These are phyloP conservation scores for Drosophila nebulosa DNA, from an alignment of 1,140 invertebrate genomes.

Conservation along the genomic window DNA sequence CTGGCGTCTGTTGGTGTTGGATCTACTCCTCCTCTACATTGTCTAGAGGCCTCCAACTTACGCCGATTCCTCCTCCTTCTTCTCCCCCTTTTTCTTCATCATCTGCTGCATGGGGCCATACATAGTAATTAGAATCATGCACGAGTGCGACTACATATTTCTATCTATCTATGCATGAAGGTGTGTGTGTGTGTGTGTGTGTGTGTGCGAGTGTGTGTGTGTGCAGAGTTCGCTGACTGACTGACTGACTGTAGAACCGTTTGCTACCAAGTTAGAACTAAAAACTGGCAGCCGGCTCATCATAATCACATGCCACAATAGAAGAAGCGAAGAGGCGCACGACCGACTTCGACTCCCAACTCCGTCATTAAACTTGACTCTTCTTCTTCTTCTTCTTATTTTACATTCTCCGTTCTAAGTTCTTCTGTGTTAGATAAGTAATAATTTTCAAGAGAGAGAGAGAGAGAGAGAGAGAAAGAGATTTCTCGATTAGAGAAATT, in stretches of 20 bases:
- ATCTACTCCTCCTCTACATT: not conserved
- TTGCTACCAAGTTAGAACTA: constrained; percentile 26
- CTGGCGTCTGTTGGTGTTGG: not conserved
- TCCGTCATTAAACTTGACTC: constrained; percentile 40
- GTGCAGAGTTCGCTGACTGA: constrained; percentile 68
- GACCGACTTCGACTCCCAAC: too few species aligned
- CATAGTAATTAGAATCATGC: constrained; percentile 78
- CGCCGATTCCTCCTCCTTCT: constrained; percentile 18
- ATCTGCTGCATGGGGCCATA: constrained; percentile 47
- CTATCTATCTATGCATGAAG: constrained; percentile 3
- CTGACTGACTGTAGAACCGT: constrained; percentile 52
- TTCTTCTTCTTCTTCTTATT: not conserved
- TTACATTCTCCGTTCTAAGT: constrained; percentile 20
- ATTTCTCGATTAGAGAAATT: constrained; percentile 2
- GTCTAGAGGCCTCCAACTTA: constrained; percentile 25
- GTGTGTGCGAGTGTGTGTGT: constrained; percentile 14
- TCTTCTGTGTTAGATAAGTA: not conserved
- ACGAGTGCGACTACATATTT: constrained; percentile 25
- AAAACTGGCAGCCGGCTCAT: constrained; percentile 23
- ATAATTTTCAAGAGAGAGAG: not conserved
- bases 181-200: not conserved
- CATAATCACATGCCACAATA: constrained; percentile 53
- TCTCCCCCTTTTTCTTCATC: not conserved
- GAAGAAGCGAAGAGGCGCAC: constrained; percentile 8
- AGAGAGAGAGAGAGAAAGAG: too few species aligned